Conservation (phyloP, 2,113 vertebrate genomes). For the Lepisosteus osseus region DNA sequence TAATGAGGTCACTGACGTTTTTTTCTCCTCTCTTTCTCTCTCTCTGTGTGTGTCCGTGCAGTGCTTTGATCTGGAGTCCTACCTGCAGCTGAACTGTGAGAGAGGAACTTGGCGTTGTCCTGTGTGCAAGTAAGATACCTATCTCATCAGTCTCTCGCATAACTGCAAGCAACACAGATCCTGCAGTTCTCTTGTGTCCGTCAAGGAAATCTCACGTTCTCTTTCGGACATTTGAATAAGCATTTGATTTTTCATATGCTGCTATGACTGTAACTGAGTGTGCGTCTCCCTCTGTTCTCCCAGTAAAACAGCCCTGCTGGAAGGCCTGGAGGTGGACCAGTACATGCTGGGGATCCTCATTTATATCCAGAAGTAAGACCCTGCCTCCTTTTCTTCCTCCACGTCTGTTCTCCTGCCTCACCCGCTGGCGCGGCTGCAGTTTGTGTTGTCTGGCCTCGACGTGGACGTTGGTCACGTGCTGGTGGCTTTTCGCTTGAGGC, state of each 20-base stretch:
- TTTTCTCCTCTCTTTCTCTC: neutral
- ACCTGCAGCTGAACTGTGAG: constrained; percentile 75
- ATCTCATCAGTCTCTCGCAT: neutral
- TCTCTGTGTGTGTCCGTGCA: constrained; percentile 24
- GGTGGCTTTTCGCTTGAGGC: no score
- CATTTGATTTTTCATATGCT: no score
- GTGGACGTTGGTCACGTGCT: no score
- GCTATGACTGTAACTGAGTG: neutral
- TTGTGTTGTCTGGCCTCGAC: no score
- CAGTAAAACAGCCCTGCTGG: constrained; percentile 90
- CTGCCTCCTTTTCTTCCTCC: neutral
- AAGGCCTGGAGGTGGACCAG: constrained; percentile 93
- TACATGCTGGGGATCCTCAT: constrained; percentile 94
- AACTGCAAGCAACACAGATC: no score
- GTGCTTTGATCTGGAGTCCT: constrained; percentile 89
- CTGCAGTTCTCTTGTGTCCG: no score
- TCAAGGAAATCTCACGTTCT: neutral
- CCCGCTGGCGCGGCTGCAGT: no score
- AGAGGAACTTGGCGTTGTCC: constrained; percentile 78
- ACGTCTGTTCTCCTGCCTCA: no score
- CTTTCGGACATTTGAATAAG: neutral
- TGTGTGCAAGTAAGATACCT: constrained; percentile 68
- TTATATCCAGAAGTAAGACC: constrained; percentile 90
- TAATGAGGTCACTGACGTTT: no score
- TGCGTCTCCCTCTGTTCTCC: constrained; percentile 16